These are phyloP conservation scores for Myrmophylax atrothorax DNA, from an alignment of 2,113 vertebrate genomes.

Conservation along the genomic window DNA sequence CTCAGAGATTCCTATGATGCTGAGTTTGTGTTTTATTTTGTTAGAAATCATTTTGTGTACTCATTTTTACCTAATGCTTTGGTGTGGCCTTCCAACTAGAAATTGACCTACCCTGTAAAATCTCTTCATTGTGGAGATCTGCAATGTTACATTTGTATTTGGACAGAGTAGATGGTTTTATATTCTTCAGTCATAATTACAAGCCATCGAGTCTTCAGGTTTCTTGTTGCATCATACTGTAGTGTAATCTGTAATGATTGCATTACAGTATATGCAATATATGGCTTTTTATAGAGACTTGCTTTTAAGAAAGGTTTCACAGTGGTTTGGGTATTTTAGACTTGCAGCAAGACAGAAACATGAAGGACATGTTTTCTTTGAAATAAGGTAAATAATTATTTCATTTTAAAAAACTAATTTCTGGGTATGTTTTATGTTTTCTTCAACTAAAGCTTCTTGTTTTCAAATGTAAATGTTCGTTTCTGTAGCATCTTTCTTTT, in stretches of 20 bases:
- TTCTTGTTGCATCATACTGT: background rate
- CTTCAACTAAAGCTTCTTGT: background rate
- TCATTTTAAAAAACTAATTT: background rate
- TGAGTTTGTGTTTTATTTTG: background rate
- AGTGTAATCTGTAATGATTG: background rate
- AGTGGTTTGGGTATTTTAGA: background rate
- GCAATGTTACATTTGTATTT: constrained; percentile 22
- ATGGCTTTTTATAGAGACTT: background rate
- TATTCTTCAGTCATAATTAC: background rate
- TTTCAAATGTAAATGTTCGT: background rate
- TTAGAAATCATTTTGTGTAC: background rate
- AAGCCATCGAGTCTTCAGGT: background rate
- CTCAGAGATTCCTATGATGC: background rate
- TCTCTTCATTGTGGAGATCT: background rate
- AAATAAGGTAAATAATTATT: background rate
- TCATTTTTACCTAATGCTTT: background rate
- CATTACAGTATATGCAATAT: background rate
- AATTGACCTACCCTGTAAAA: background rate
- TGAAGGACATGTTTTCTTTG: background rate
- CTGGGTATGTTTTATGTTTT: background rate
- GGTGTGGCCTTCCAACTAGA: background rate
- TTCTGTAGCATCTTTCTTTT: background rate
- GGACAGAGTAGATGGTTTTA: constrained; percentile 24
- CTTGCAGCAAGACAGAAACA: background rate
- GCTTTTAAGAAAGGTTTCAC: background rate